Percentiles rank a stretch among this genome's conserved stretches.
These are phyloP conservation scores for Cygnus atratus DNA, from an alignment of 2,113 vertebrate species.

Conservation along the genomic window DNA sequence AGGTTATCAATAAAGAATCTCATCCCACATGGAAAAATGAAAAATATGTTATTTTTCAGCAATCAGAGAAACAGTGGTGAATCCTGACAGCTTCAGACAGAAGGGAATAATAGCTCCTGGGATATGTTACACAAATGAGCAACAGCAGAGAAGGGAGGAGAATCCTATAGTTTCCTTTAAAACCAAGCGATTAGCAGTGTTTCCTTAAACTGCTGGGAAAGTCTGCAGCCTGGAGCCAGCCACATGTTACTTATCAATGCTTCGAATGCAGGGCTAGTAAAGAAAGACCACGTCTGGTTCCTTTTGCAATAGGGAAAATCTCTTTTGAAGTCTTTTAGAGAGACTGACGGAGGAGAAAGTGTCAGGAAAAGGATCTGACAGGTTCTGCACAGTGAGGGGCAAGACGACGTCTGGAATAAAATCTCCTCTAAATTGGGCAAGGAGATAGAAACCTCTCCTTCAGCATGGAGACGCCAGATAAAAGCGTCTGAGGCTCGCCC, in stretches of 20 bases:
- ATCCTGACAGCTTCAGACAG: conserved; percentile 21
- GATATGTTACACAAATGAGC: background rate
- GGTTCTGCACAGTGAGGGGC: conserved; percentile 27
- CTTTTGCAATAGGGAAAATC: conserved; percentile 34
- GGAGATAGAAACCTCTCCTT: conserved; percentile 45
- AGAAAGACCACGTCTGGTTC: conserved; percentile 43
- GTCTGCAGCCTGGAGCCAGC: conserved; percentile 47
- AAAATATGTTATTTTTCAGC: conserved; percentile 28
- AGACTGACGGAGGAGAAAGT: background rate
- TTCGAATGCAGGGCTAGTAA: conserved; percentile 45
- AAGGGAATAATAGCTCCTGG: conserved; percentile 4
- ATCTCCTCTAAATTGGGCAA: conserved; percentile 6
- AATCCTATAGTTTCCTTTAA: background rate
- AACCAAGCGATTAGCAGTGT: background rate
- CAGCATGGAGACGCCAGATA: conserved; percentile 25
- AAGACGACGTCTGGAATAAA: background rate
- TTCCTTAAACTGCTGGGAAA: conserved; percentile 49
- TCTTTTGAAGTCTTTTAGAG: conserved; percentile 59
- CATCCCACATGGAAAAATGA: conserved; percentile 15
- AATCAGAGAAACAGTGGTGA: conserved; percentile 19
- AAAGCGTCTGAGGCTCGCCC: background rate
- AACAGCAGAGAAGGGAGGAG: conserved; percentile 2
- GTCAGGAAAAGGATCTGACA: conserved; percentile 64
- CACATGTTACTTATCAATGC: conserved; percentile 69
- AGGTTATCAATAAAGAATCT: conserved; percentile 5